Evolutionary conservation across 2,797 vertebrate genomes (phyloP).

Genomic region (Sebastes hubbsi): DNA sequence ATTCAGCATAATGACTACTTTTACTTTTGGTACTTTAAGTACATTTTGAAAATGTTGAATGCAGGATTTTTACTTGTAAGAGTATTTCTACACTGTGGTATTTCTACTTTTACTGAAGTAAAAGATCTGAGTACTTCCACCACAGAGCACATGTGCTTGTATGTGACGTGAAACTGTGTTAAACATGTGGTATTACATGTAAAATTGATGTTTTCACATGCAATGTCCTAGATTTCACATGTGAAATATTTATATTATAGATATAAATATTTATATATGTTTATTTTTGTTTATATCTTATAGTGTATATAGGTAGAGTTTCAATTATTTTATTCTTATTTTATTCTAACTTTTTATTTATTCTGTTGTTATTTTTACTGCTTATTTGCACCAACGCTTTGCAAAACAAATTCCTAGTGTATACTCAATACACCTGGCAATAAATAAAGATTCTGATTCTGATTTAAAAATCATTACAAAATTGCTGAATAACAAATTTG

Average conservation of each 20-base stretch:
- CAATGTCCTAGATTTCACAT: background rate
- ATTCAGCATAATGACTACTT: background rate
- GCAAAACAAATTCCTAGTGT: no score
- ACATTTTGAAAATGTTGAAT: background rate
- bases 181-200: background rate
- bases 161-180: background rate
- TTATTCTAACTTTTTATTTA: no score
- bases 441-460: no score
- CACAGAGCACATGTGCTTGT: background rate
- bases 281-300: no score
- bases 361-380: no score
- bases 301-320: accelerated
- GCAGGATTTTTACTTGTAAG: background rate
- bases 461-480: background rate
- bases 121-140: background rate
- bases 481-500: background rate
- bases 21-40: background rate
- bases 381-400: no score
- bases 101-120: background rate
- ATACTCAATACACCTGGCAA: no score
- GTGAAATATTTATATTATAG: background rate
- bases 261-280: no score
- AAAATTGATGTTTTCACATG: background rate
- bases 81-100: background rate
- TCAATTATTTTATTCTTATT: no score